A percentile compares a stretch with the other conserved stretches of the same genome.
Conservation (phyloP, 2,113 vertebrate species). For the Empidonax alnorum region DNA sequence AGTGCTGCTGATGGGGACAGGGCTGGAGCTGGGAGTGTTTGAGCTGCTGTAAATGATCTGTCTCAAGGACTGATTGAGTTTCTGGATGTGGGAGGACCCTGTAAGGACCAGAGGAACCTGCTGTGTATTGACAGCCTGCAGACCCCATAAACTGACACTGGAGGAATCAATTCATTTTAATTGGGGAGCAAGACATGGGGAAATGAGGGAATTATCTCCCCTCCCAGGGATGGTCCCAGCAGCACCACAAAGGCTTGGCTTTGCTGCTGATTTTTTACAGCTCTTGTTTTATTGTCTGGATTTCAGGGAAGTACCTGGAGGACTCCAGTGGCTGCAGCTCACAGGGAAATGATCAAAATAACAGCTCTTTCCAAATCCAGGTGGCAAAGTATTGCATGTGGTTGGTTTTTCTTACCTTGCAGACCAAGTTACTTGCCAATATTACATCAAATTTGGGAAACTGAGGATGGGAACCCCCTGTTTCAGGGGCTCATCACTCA, state of each 20-base stretch:
- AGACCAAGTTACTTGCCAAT: not conserved
- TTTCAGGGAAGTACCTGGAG: not conserved
- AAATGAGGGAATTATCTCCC: slow-evolving; percentile 24
- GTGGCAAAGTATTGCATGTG: not conserved
- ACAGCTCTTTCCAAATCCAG: not conserved
- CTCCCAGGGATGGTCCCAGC: not conserved
- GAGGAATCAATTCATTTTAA: slow-evolving; percentile 35
- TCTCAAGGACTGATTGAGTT: not conserved
- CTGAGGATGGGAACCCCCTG: not conserved
- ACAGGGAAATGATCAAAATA: not conserved
- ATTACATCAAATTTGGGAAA: not conserved
- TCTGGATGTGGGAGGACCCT: not conserved
- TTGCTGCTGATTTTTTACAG: not conserved
- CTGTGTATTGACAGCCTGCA: not conserved
- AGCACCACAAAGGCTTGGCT: not conserved
- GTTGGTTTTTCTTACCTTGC: not conserved
- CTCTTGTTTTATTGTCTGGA: not conserved
- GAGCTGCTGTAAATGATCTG: not conserved
- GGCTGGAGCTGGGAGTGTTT: not conserved
- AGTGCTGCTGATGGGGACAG: too few relatives aligned
- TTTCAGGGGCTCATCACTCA: not conserved
- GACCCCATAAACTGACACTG: not conserved
- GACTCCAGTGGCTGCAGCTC: not conserved
- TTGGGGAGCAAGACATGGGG: not conserved
- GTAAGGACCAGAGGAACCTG: not conserved